Base-by-base conservation (phyloP, 2,888 invertebrate species). In the Oscheius sp. region DNA sequence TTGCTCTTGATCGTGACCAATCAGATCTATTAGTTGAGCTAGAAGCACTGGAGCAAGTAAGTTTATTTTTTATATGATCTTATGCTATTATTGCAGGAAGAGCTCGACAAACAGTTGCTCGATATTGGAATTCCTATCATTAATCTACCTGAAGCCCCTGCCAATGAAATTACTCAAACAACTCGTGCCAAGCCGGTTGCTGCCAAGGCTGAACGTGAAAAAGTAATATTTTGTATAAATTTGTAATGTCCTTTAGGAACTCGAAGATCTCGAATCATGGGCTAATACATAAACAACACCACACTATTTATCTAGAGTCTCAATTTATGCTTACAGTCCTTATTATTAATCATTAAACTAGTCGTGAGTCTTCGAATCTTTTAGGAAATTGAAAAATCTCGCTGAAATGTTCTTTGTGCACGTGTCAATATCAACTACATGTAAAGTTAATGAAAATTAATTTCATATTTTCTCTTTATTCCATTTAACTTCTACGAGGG, bases 1-100 rank as follows among this genome's bases (percentile, higher is more conserved):
- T 94, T 39, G 95, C 95, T 46, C 95, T 95, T 86, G 93, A 93
- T 91, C 83, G 87, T 65, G 96, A 96, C 87, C 91, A 91, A 85
- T 89, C 89, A 82, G 89, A 89, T 46, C 79, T 89, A 66, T 75
- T 88, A 81, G 87, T 86, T 33, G 89, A 89, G 73, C 75, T 89
- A 55, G 89, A 89, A 66, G 88, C 87, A 58, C 75, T 89, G 39
- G 89, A 89, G 77, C 80, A n/a, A n/a, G n/a, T n/a, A n/a, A n/a
- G n/a, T n/a, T n/a, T n/a, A n/a, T n/a, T 50, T n/a, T n/a, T n/a
- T n/a, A 50, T 20, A 3, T 50, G 12, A 17, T 12, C 6, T 6
- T 6, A 46, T 6, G 8, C 5, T 20, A 10, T 17, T 27, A 73
- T 76, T 61, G n/a, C n/a, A 80, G 70, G 88, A 88, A 78, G 88